These are phyloP conservation scores for Lepidotrigona ventralis DNA, from an alignment of 1,140 invertebrate genomes.

Conservation along the genomic window DNA sequence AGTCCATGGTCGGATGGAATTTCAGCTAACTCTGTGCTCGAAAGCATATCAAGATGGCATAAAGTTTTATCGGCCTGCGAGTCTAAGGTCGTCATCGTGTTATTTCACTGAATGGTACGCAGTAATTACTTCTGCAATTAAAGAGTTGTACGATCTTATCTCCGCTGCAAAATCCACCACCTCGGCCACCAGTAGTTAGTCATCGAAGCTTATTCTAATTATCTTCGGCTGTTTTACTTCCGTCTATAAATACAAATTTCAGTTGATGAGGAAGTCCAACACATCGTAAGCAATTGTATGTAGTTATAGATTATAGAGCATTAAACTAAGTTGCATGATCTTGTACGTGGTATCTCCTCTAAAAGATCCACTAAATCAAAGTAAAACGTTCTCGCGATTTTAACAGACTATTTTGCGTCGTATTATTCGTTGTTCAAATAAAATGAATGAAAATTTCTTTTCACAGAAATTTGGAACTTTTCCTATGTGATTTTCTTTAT, in stretches of 20 bases:
- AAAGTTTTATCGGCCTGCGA: constrained; percentile 46
- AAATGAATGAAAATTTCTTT: not conserved
- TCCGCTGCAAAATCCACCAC: constrained; percentile 34
- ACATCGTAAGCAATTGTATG: not conserved
- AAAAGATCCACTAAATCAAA: not conserved
- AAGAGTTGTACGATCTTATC: constrained; percentile 52
- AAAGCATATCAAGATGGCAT: constrained; percentile 51
- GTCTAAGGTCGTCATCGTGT: constrained; percentile 59
- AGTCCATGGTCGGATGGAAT: constrained; percentile 50
- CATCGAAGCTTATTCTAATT: constrained; percentile 43
- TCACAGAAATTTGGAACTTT: not conserved
- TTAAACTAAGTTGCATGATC: not conserved
- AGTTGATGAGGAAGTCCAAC: constrained; percentile 23
- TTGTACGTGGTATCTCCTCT: not conserved
- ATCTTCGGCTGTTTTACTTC: constrained; percentile 23
- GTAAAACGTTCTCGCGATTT: not conserved
- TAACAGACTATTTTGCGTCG: too few relatives aligned
- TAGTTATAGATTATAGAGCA: not conserved
- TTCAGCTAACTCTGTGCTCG: constrained; percentile 38
- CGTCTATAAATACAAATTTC: constrained; percentile 46
- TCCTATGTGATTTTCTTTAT: too few relatives aligned
- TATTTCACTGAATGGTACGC: constrained; percentile 18
- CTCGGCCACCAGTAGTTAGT: constrained; percentile 10
- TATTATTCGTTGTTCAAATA: not conserved
- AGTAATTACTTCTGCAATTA: constrained; percentile 59